Evolutionary conservation across 2,888 invertebrate genomes (phyloP), one percentile per base, ranked within the genome.

Genomic region (Cactoblastis cactorum): DNA sequence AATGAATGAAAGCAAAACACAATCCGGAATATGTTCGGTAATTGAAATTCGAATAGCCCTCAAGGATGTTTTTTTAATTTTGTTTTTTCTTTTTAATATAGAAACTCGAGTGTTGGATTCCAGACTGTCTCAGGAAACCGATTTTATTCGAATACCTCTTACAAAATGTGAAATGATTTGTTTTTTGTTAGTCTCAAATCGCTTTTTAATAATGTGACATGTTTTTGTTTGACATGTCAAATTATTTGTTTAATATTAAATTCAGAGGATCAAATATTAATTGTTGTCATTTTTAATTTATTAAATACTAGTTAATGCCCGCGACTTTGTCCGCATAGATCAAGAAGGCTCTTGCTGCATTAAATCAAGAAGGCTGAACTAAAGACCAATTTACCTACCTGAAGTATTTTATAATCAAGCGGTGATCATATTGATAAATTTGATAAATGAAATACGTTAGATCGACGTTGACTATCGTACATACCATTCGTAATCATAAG

Each of bases 1-100:
- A 88, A 82, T 85, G 89, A 89, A 89, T 85, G 80, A 81, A 87
- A 80, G 88, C 87, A 87, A 86, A 89, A 89, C 87, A 88, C 79
- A 77, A 83, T 82, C 77, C 79, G 75, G 82, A 83, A 82, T 84
- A 82, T 82, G 84, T 78, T 71, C 73, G 68, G 75, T 87, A 86
- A 87, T 87, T 88, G 88, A 86, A 89, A 86, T 83, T 74, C 77
- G 76, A 82, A 77, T 71, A 76, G 68, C 68, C 70, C 75, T 78
- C 60, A 59, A 79, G 77, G 74, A 70, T 63, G 67, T 68, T 77
- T 81, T 80, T 79, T 74, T 69, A 71, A 69, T 67, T 77, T 72
- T 74, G n/a, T 75, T 71, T 63, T 57, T 57, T 53, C 53, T 22
- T 54, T 50, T 5, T 2, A 51, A 55, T 62, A 54, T 55, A 68